Evolutionary conservation across 2,888 invertebrate species (phyloP).

Genomic region (Heliothis peltigera): DNA sequence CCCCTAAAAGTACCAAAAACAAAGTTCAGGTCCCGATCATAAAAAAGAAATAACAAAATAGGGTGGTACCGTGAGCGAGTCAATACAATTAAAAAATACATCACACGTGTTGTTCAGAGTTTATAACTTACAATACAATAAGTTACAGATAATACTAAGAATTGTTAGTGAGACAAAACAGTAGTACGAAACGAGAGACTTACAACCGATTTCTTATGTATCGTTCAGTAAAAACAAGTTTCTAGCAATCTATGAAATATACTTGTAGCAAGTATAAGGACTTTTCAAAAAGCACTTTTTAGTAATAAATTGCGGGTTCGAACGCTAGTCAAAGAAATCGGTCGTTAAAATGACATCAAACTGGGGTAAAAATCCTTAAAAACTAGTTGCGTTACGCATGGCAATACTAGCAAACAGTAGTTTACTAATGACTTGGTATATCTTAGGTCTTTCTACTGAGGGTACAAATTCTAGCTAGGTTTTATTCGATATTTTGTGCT

Average conservation of each 20-base stretch:
- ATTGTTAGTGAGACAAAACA: constrained; percentile 43
- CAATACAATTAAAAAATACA: constrained; percentile 18
- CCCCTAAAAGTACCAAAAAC: constrained; percentile 23
- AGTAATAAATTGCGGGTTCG: background rate
- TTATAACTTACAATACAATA: constrained; percentile 20
- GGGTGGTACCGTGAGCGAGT: constrained; percentile 25
- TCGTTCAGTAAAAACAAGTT: background rate
- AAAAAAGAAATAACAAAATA: constrained; percentile 37
- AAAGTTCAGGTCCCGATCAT: constrained; percentile 44
- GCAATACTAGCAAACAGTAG: constrained; percentile 56
- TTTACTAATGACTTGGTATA: constrained; percentile 57
- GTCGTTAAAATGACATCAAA: constrained; percentile 31
- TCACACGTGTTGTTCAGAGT: constrained; percentile 29
- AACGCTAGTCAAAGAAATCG: constrained; percentile 33
- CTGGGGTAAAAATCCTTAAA: constrained; percentile 44
- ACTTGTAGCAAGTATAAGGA: no score
- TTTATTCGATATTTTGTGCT: constrained; percentile 48
- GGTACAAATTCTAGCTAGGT: constrained; percentile 58
- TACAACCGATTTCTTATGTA: background rate
- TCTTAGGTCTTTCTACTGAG: constrained; percentile 59
- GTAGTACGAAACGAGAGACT: constrained; percentile 31
- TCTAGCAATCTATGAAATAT: background rate
- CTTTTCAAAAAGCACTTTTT: background rate
- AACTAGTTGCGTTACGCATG: constrained; percentile 60
- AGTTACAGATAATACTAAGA: constrained; percentile 20